These are phyloP conservation scores for Chelon labrosus DNA, from an alignment of 2,797 vertebrate genomes.

Conservation along the genomic window DNA sequence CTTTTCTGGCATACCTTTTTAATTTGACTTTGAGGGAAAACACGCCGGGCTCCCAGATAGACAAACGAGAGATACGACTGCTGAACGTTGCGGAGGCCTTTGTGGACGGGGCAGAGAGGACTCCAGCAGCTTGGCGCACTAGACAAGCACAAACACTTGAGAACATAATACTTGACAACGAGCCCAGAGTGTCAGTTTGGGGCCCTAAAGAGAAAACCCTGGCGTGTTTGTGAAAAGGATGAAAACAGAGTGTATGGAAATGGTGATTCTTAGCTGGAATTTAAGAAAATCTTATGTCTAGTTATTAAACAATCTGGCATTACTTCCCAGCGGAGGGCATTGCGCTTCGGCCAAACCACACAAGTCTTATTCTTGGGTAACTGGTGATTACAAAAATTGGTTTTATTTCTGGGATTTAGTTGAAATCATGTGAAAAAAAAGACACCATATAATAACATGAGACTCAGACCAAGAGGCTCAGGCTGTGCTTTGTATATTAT, in stretches of 20 bases:
- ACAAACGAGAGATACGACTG: slow-evolving; percentile 67
- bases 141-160: slow-evolving; percentile 72
- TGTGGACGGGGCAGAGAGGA: slow-evolving; percentile 68
- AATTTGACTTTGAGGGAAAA: slow-evolving; percentile 81
- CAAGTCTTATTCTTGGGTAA: slow-evolving; percentile 34
- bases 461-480: slow-evolving; percentile 8
- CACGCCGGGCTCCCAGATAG: slow-evolving; percentile 66
- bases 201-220: slow-evolving; percentile 56
- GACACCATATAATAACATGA: slow-evolving; percentile 2
- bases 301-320: slow-evolving; percentile 43
- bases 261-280: slow-evolving; percentile 45
- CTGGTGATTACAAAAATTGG: neutral
- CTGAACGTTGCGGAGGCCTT: slow-evolving; percentile 64
- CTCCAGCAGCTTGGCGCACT: slow-evolving; percentile 78
- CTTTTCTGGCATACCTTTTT: slow-evolving; percentile 81
- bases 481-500: slow-evolving; percentile 27
- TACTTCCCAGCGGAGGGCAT: slow-evolving; percentile 22
- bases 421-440: slow-evolving; percentile 16
- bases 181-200: slow-evolving; percentile 67
- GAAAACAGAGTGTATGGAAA: slow-evolving; percentile 56
- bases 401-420: slow-evolving; percentile 44
- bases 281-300: slow-evolving; percentile 41
- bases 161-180: slow-evolving; percentile 75
- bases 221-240: slow-evolving; percentile 54
- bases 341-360: slow-evolving; percentile 35